phyloP scores from a whole-genome alignment of 2,797 vertebrate species.

The Thripadectes ignobilis region DNA sequence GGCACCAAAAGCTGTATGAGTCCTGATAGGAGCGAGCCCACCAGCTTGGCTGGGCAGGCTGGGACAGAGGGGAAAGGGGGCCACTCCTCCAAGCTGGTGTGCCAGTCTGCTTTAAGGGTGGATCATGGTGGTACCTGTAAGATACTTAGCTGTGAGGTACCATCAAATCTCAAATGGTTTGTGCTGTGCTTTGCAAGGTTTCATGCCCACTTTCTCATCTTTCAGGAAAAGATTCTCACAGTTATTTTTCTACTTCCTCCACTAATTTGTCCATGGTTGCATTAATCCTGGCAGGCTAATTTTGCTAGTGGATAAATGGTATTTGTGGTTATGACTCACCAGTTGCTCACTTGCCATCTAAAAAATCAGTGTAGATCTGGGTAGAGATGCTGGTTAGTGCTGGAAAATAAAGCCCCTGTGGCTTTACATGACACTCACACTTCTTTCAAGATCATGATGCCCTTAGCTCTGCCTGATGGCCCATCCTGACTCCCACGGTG shows the following conservation, averaged over 20 bases:
- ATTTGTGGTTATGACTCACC: not conserved
- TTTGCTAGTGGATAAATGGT: not conserved
- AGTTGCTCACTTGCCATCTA: not conserved
- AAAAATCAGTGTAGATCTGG: not conserved
- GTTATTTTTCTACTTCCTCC: not conserved
- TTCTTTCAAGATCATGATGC: not conserved
- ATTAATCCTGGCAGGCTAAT: not conserved
- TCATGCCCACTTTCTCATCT: not conserved
- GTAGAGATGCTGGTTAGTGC: not conserved
- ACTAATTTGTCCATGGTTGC: not conserved
- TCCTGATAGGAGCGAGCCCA: rapidly evolving
- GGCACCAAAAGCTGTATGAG: rapidly evolving
- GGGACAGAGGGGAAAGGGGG: not conserved
- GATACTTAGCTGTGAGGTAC: not conserved
- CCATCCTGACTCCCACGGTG: rapidly evolving
- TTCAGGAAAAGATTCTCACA: not conserved
- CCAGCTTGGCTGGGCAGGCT: not conserved
- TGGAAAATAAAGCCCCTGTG: not conserved
- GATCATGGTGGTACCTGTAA: rapidly evolving
- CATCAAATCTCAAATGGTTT: not conserved
- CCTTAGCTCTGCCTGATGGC: not conserved
- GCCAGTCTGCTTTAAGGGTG: not conserved
- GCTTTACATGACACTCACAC: not conserved
- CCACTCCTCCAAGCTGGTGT: not conserved
- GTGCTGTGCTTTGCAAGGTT: not conserved